Evolutionary conservation across 1,140 invertebrate genomes (phyloP), one percentile per base, ranked within the genome.

Genomic region (Sycophila sp.): DNA sequence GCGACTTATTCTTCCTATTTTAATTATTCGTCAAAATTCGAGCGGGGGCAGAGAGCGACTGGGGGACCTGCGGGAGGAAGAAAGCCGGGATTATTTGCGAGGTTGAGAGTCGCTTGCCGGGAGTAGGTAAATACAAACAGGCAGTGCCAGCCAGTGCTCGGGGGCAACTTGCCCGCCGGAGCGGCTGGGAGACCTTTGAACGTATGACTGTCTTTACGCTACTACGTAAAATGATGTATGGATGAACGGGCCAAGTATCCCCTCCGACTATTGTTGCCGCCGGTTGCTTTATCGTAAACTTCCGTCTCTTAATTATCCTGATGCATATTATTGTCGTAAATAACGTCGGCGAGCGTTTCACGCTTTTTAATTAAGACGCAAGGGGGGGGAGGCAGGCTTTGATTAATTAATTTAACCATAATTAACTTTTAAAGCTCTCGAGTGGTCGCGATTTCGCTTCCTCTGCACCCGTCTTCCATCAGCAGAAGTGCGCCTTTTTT

Each of bases 61-160:
- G 24, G 8, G 6, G 28, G 19, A 19, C 22, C 15, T 17, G 55
- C 11, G 5, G 51, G 4, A 32, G 30, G 13, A 28, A 1, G n/a
- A n/a, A n/a, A n/a, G n/a, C n/a, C 32, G 5, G 3, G 15, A 17
- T 17, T 42, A 42, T 42, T n/a, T 42, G 17, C 8, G 7, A 26
- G 10, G 7, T 56, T 72, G 75, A 77, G 75, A 69, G 63, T 56
- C 75, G 42, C 75, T 77, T 72, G 24, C 32, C 64, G 69, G 77
- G 69, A 71, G 66, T 65, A 73, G 78, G 76, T 77, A 80, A 78
- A 78, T 71, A 76, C 69, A 76, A 79, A 75, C 74, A 78, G 68
- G 63, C 76, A 75, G 77, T 77, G 63, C 72, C 71, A 75, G 77
- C 59, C 71, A 72, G 76, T 77, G 71, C 73, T 74, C 62, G 47